Percentiles rank a stretch among this genome's conserved stretches.
Evolutionary conservation across 2,888 invertebrate genomes (phyloP).

Genomic region (Limnephilus rhombicus): DNA sequence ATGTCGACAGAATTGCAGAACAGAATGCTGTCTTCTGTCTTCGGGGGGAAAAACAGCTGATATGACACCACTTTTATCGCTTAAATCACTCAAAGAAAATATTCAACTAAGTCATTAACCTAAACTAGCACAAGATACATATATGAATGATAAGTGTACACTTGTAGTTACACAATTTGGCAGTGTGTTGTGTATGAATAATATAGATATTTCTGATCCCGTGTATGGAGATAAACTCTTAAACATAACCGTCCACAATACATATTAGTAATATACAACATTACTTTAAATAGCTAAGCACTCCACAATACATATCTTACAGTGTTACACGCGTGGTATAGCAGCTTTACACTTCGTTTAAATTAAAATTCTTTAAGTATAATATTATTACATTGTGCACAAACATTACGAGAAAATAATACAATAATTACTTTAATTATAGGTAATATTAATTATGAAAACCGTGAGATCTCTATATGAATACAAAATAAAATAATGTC

Average conservation of each 20-base stretch:
- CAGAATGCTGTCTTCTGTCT: background rate
- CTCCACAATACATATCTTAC: conserved; percentile 45
- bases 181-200: conserved; percentile 61
- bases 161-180: conserved; percentile 62
- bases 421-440: conserved; percentile 29
- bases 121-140: conserved; percentile 46
- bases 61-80: conserved; percentile 39
- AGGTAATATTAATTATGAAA: conserved; percentile 21
- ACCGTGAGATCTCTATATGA: conserved; percentile 50
- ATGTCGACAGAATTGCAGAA: background rate
- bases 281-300: conserved; percentile 34
- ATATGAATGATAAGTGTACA: conserved; percentile 59
- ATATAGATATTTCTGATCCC: conserved; percentile 37
- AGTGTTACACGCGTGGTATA: conserved; percentile 38
- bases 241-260: conserved; percentile 25
- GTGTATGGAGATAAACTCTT: conserved; percentile 40
- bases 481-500: conserved; percentile 42
- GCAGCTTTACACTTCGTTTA: conserved; percentile 29
- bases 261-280: background rate
- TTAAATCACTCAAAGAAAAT: background rate
- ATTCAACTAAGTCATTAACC: conserved; percentile 43
- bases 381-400: conserved; percentile 37
- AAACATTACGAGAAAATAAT: conserved; percentile 29
- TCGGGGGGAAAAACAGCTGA: background rate
- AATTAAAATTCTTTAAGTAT: background rate